Conservation (phyloP, 2,113 vertebrate genomes). For the Tylochromis polylepis region DNA sequence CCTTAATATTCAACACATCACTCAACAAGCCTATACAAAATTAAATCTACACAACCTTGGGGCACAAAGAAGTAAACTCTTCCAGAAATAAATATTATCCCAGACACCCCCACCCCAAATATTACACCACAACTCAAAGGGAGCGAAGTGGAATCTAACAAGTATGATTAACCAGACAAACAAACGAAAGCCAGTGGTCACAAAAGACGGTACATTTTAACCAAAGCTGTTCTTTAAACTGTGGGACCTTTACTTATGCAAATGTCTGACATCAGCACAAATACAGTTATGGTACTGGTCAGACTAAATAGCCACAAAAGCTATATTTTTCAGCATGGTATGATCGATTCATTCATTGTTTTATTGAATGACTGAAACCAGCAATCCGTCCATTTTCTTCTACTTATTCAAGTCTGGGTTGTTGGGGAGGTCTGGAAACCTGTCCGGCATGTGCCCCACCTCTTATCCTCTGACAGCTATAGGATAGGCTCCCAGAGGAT, state of each 20-base stretch:
- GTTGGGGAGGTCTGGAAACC: too few relatives aligned
- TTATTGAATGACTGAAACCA: too few relatives aligned
- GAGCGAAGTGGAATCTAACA: neutral
- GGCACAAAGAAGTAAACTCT: neutral
- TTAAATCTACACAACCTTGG: neutral
- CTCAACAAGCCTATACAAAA: neutral
- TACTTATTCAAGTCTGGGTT: too few relatives aligned
- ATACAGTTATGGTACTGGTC: neutral
- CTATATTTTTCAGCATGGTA: neutral
- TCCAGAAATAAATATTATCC: neutral
- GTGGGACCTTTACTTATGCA: neutral
- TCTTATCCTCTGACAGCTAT: too few relatives aligned
- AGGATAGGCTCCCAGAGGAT: too few relatives aligned
- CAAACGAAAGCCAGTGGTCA: neutral
- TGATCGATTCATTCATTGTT: rapidly evolving
- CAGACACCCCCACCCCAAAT: neutral
- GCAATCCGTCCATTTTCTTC: too few relatives aligned
- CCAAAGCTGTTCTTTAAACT: neutral
- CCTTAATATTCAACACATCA: neutral
- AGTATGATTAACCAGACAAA: neutral
- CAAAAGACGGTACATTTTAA: neutral
- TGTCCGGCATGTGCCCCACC: too few relatives aligned
- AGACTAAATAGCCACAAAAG: neutral
- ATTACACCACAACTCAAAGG: neutral
- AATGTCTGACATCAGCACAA: neutral